Percentiles rank a stretch among this genome's conserved stretches.
These are phyloP conservation scores for Lichenostomus cassidix DNA, from an alignment of 2,113 vertebrate genomes.

Conservation along the genomic window DNA sequence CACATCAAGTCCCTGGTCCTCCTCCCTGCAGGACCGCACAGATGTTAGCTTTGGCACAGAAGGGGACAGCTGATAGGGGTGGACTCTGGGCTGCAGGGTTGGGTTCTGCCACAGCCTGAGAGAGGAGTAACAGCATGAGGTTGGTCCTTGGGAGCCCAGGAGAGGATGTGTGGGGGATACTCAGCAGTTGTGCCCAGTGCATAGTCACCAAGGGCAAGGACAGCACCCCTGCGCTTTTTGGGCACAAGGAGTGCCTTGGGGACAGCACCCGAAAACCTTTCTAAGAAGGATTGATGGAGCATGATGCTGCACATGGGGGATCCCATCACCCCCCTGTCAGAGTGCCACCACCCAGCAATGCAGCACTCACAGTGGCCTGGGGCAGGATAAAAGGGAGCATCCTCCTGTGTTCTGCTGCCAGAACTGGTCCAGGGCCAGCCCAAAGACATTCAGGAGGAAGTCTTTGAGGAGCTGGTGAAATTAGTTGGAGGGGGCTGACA, in stretches of 20 bases:
- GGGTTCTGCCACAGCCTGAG: neutral
- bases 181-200: neutral
- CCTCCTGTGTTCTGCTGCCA: neutral
- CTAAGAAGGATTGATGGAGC: neutral
- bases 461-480: neutral
- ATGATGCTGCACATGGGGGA: neutral
- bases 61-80: accelerated
- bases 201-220: neutral
- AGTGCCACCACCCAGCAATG: neutral
- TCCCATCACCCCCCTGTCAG: neutral
- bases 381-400: neutral
- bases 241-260: neutral
- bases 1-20: neutral
- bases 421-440: neutral
- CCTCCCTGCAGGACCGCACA: too few relatives aligned
- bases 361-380: neutral
- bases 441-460: neutral
- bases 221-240: neutral
- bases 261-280: neutral
- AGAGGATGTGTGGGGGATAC: neutral
- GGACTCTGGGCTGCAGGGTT: neutral
- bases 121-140: neutral
- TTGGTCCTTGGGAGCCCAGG: neutral
- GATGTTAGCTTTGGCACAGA: neutral
- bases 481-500: neutral